A percentile compares a stretch with the other conserved stretches of the same genome.
Evolutionary conservation across 2,888 invertebrate genomes (phyloP).

Genomic region (Harmothoe impar): DNA sequence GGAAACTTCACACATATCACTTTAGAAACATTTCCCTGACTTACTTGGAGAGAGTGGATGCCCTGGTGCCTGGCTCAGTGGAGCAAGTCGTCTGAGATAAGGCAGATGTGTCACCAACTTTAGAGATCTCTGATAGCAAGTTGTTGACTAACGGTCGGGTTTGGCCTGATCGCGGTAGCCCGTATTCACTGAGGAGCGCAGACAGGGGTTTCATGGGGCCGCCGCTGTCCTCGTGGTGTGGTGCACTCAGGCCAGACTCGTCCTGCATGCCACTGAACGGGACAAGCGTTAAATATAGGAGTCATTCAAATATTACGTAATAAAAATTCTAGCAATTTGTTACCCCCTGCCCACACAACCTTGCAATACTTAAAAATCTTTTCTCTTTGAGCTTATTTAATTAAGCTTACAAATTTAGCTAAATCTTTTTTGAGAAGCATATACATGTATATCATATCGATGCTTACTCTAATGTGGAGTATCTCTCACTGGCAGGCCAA

Average conservation of each 20-base stretch:
- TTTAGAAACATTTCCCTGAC: neutral
- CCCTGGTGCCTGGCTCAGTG: neutral
- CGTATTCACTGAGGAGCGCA: neutral
- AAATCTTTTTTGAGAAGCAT: no score
- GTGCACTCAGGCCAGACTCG: neutral
- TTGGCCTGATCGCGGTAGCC: neutral
- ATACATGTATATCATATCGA: no score
- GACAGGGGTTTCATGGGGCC: slow-evolving; percentile 36
- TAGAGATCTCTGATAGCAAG: neutral
- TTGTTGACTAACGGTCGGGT: neutral
- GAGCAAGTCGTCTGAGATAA: neutral
- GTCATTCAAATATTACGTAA: no score
- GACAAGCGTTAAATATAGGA: no score
- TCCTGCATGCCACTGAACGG: neutral
- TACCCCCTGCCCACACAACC: no score
- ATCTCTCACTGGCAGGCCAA: slow-evolving; percentile 79
- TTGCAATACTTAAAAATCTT: no score
- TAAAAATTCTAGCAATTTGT: no score
- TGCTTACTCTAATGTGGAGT: slow-evolving; percentile 74
- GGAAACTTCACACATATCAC: no score
- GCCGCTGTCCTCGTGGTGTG: neutral
- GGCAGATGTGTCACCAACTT: neutral
- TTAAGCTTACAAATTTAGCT: no score
- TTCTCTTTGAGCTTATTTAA: no score
- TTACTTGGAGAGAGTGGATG: slow-evolving; percentile 25